Percentiles rank a stretch among this genome's conserved stretches.
These are phyloP conservation scores for Metaphire vulgaris DNA, from an alignment of 1,140 invertebrate species.

Conservation along the genomic window DNA sequence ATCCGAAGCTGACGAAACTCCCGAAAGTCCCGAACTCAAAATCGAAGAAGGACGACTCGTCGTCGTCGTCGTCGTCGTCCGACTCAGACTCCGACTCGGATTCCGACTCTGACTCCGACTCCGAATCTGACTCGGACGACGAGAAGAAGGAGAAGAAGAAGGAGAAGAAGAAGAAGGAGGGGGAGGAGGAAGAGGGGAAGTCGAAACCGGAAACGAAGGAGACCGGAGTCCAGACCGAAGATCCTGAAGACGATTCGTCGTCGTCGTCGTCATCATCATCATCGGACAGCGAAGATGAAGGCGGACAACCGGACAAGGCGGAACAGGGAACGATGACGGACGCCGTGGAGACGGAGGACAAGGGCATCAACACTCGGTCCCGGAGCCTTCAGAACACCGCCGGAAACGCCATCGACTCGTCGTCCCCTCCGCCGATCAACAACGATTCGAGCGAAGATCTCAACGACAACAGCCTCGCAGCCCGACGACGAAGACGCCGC, in stretches of 20 bases:
- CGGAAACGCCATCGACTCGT: not conserved
- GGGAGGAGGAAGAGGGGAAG: not conserved
- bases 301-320: slow-evolving; percentile 16
- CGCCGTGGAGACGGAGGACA: slow-evolving; percentile 38
- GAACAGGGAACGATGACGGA: slow-evolving; percentile 43
- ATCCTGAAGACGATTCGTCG: slow-evolving; percentile 12
- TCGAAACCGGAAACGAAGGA: slow-evolving; percentile 3
- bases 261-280: slow-evolving; percentile 9
- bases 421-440: no score
- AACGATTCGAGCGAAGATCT: slow-evolving; percentile 59
- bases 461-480: slow-evolving; percentile 24
- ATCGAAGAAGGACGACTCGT: not conserved
- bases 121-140: not conserved
- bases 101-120: not conserved
- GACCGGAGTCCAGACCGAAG: slow-evolving; percentile 12
- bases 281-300: slow-evolving; percentile 24
- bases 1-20: not conserved
- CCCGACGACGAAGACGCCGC: slow-evolving; percentile 17
- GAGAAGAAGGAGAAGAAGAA: not conserved
- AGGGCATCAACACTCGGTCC: slow-evolving; percentile 46
- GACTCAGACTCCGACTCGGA: not conserved
- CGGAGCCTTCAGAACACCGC: slow-evolving; percentile 33
- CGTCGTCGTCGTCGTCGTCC: not conserved
- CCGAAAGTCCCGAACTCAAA: not conserved
- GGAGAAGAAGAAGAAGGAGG: not conserved